Percentiles rank a stretch among this genome's conserved stretches.
Evolutionary conservation across 2,113 vertebrate species (phyloP).

Genomic region (Sialia sialis): DNA sequence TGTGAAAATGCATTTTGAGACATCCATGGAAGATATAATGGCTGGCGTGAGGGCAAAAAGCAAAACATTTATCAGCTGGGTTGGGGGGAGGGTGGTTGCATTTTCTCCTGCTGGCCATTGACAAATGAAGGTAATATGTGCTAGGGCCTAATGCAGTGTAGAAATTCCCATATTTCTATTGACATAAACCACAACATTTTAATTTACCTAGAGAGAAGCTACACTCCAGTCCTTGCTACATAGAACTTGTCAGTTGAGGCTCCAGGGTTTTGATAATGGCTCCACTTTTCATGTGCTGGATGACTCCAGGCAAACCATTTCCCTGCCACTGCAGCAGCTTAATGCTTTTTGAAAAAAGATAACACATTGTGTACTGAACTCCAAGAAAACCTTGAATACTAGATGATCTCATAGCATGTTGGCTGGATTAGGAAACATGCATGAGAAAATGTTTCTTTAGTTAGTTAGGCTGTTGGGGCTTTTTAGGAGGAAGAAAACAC

Average conservation of each 20-base stretch:
- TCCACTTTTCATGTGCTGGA: not conserved
- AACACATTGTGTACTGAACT: not conserved
- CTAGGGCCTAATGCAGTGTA: not conserved
- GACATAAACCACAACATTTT: not conserved
- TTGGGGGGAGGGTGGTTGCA: not conserved
- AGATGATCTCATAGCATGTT: not conserved
- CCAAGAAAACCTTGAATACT: not conserved
- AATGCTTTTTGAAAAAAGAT: slow-evolving; percentile 13
- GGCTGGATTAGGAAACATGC: not conserved
- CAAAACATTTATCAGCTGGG: not conserved
- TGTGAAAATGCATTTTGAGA: not conserved
- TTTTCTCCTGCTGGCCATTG: not conserved
- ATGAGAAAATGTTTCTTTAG: not conserved
- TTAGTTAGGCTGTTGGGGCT: not conserved
- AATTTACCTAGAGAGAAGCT: not conserved
- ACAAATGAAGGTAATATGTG: not conserved
- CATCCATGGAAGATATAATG: not conserved
- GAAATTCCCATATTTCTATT: not conserved
- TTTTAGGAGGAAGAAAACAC: not conserved
- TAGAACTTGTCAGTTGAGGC: not conserved
- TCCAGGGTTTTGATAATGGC: slow-evolving; percentile 17
- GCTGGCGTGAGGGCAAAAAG: not conserved
- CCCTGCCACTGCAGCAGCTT: not conserved
- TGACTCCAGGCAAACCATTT: slow-evolving; percentile 28
- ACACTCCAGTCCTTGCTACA: not conserved